Evolutionary conservation across 1,140 invertebrate species (phyloP).

Genomic region (Drosophila leontia): DNA sequence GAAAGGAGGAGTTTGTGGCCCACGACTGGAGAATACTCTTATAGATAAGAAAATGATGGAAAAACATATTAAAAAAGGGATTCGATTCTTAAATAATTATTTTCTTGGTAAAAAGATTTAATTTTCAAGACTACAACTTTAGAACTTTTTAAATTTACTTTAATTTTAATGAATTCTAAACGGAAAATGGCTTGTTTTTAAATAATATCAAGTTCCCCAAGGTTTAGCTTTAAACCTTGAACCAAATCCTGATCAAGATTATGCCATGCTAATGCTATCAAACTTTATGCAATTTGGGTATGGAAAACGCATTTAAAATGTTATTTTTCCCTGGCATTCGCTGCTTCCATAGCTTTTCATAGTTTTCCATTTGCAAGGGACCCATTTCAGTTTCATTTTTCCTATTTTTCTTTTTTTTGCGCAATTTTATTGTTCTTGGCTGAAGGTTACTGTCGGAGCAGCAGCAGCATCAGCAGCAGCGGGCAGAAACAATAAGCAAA

Average conservation of each 20-base stretch:
- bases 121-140: not conserved
- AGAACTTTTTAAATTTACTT: not conserved
- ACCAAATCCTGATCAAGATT: not conserved
- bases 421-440: conserved; percentile 70
- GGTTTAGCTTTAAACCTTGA: not conserved
- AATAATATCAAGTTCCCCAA: not conserved
- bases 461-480: conserved; percentile 20
- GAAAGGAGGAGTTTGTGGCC: not conserved
- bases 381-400: conserved; percentile 69
- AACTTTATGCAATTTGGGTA: conserved; percentile 13
- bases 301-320: conserved; percentile 63
- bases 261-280: conserved; percentile 1
- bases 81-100: not conserved
- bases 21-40: not conserved
- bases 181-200: not conserved
- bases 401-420: conserved; percentile 20
- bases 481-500: conserved; percentile 60
- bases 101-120: not conserved
- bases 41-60: not conserved
- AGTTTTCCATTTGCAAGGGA: conserved; percentile 69
- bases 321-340: conserved; percentile 52
- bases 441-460: conserved; percentile 60
- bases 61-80: not conserved
- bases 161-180: not conserved
- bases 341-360: conserved; percentile 53